These are phyloP conservation scores for Nebria salina DNA, from an alignment of 2,888 invertebrate genomes.

Conservation along the genomic window DNA sequence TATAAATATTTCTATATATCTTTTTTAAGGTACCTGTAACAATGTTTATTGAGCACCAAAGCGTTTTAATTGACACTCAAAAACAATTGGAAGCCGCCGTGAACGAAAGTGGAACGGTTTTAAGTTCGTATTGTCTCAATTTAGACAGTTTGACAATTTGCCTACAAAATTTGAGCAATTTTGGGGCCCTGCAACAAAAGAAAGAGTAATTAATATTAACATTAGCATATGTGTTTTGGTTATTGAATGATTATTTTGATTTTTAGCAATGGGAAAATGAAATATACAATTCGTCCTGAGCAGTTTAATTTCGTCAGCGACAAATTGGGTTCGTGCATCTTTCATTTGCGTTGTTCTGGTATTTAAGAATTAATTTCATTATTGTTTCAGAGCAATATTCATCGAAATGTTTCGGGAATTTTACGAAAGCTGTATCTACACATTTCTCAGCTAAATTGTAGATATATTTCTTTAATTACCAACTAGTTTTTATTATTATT, in stretches of 20 bases:
- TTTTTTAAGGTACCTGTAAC: constrained; percentile 41
- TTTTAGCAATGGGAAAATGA: constrained; percentile 43
- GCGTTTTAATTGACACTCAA: constrained; percentile 68
- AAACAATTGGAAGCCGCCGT: constrained; percentile 66
- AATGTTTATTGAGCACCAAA: constrained; percentile 62
- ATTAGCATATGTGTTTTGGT: not conserved
- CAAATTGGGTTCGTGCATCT: constrained; percentile 54
- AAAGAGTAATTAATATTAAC: constrained; percentile 54
- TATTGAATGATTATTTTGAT: constrained; percentile 10
- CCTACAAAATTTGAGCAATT: constrained; percentile 65
- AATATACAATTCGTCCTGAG: constrained; percentile 46
- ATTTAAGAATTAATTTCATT: not conserved
- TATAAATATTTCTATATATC: constrained; percentile 19
- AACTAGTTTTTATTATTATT: not conserved
- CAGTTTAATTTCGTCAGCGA: constrained; percentile 50
- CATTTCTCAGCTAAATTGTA: constrained; percentile 25
- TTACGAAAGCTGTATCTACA: not conserved
- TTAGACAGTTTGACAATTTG: constrained; percentile 72
- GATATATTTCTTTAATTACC: constrained; percentile 5
- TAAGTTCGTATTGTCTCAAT: constrained; percentile 79
- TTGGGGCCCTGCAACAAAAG: constrained; percentile 59
- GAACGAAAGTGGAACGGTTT: constrained; percentile 56
- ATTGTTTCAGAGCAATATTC: constrained; percentile 20
- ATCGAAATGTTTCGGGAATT: constrained; percentile 8
- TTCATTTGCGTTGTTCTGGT: not conserved